Percentiles rank a stretch among this genome's conserved stretches.
Conservation (phyloP, 1,140 invertebrate genomes). For the Megathymus violae region DNA sequence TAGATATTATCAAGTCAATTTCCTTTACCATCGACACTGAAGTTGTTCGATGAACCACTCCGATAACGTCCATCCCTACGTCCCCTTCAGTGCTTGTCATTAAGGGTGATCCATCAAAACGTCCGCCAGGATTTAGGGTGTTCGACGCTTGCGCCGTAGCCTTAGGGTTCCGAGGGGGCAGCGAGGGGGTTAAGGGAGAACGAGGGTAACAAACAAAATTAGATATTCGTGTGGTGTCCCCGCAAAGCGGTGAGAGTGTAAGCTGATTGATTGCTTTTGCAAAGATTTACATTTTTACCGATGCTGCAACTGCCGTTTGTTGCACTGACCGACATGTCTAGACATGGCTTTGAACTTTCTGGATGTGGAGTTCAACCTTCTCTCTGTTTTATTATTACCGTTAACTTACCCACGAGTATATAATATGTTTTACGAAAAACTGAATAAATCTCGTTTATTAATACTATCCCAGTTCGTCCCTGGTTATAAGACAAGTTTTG, state of each 20-base stretch:
- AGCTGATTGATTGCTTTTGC: conserved; percentile 76
- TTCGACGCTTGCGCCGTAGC: conserved; percentile 67
- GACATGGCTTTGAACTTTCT: conserved; percentile 12
- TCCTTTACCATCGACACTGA: conserved; percentile 35
- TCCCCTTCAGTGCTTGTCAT: conserved; percentile 78
- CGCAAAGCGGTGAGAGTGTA: conserved; percentile 68
- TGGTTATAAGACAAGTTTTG: not conserved
- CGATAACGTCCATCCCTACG: conserved; percentile 51
- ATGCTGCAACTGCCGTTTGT: conserved; percentile 15
- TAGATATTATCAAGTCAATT: conserved; percentile 54
- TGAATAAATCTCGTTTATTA: too few relatives aligned
- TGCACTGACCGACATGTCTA: conserved; percentile 27
- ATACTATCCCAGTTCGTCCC: too few relatives aligned
- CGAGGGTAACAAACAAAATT: conserved; percentile 76
- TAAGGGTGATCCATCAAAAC: conserved; percentile 83
- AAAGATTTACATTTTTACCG: conserved; percentile 65
- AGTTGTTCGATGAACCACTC: conserved; percentile 54
- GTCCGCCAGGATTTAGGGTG: conserved; percentile 79
- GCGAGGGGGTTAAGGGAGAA: conserved; percentile 33
- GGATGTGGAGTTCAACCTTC: conserved; percentile 17
- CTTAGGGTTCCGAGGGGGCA: conserved; percentile 36
- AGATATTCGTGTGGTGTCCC: conserved; percentile 80
- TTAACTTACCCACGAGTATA: not conserved
- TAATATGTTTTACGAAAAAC: not conserved
- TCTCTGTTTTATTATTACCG: not conserved